phyloP scores from a whole-genome alignment of 2,113 vertebrate genomes.

The Arvicanthis niloticus region DNA sequence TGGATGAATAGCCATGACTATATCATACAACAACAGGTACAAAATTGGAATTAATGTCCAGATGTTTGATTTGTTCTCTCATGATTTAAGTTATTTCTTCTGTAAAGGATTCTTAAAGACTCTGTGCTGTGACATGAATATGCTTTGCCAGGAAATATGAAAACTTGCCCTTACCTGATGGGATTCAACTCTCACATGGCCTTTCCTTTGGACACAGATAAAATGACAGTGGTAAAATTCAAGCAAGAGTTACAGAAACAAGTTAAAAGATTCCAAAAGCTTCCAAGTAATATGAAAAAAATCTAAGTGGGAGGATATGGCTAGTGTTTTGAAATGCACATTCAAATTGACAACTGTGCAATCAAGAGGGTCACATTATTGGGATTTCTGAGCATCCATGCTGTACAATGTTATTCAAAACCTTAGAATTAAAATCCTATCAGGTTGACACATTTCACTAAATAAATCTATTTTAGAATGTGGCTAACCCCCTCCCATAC shows the following conservation, averaged over 20 bases:
- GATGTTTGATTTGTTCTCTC: not conserved
- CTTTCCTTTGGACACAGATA: not conserved
- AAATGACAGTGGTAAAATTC: no score
- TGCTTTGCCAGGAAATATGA: not conserved
- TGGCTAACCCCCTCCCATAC: not conserved
- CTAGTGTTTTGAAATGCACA: not conserved
- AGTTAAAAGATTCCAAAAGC: not conserved
- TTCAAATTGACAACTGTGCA: no score
- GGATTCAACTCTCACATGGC: not conserved
- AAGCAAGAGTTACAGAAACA: not conserved
- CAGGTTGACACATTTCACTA: not conserved
- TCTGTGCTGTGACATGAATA: not conserved
- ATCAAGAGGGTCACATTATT: not conserved
- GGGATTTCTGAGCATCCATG: not conserved
- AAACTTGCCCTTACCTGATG: not conserved
- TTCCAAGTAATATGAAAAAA: not conserved
- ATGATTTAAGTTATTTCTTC: not conserved
- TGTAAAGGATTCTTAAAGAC: not conserved
- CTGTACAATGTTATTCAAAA: not conserved
- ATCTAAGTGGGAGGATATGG: not conserved
- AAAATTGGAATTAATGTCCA: not conserved
- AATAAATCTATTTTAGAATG: not conserved
- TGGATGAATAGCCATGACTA: not conserved
- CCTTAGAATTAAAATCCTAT: not conserved
- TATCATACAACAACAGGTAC: not conserved